These are phyloP conservation scores for Meganola albula DNA, from an alignment of 2,888 invertebrate genomes.

Conservation along the genomic window DNA sequence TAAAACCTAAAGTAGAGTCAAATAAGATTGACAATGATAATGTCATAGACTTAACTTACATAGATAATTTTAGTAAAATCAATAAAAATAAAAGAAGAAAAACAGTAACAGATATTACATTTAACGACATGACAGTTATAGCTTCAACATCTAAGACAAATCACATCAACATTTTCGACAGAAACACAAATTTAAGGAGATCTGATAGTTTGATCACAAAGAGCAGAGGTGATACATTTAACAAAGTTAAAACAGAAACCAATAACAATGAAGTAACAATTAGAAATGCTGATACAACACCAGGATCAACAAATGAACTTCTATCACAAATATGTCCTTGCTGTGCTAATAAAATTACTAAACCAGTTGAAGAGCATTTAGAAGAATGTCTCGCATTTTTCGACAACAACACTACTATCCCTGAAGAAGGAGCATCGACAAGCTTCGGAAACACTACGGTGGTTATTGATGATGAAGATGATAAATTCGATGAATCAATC, in stretches of 20 bases:
- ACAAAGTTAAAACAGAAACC: not conserved
- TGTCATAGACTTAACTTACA: conserved; percentile 16
- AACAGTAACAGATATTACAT: conserved; percentile 11
- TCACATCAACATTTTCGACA: not conserved
- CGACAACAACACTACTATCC: conserved; percentile 62
- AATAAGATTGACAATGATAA: conserved; percentile 1
- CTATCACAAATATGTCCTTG: conserved; percentile 56
- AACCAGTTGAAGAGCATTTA: conserved; percentile 60
- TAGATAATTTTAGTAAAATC: conserved; percentile 6
- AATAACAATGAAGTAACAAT: not conserved
- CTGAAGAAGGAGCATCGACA: conserved; percentile 42
- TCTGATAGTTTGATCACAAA: conserved; percentile 10
- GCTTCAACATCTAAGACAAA: not conserved
- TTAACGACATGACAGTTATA: not conserved
- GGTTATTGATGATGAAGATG: conserved; percentile 46
- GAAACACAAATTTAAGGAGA: conserved; percentile 7
- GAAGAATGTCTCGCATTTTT: conserved; percentile 70
- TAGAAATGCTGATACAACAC: conserved; percentile 9
- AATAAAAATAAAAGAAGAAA: conserved; percentile 14
- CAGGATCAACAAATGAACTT: conserved; percentile 28
- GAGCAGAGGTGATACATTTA: conserved; percentile 12
- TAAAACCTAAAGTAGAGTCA: not conserved
- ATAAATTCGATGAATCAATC: conserved; percentile 51
- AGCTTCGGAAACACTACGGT: conserved; percentile 37
- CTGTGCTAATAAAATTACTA: conserved; percentile 49